phyloP scores from a whole-genome alignment of 2,888 invertebrate genomes.

The Thalpophila matura region DNA sequence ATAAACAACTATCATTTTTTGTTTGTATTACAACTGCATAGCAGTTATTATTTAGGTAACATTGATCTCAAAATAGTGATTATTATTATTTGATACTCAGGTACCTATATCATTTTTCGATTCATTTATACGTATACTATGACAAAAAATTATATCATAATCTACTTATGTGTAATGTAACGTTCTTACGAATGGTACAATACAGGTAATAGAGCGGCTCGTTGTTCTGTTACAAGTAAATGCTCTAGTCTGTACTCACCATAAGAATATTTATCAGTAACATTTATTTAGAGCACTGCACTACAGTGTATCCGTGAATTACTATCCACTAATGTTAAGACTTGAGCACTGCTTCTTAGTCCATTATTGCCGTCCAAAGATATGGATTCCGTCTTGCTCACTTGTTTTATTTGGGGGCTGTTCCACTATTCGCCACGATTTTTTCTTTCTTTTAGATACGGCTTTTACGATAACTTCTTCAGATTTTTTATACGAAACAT shows the following conservation, averaged over 20 bases:
- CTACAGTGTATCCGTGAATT: conserved; percentile 43
- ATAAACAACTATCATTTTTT: neutral
- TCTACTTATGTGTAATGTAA: too few species aligned
- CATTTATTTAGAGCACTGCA: neutral
- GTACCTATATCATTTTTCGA: neutral
- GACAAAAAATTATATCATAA: neutral
- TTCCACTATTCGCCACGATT: conserved; percentile 11
- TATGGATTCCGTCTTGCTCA: conserved; percentile 80
- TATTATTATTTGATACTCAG: neutral
- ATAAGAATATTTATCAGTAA: neutral
- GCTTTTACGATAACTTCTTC: neutral
- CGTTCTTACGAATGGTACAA: too few species aligned
- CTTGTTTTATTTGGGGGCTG: conserved; percentile 36
- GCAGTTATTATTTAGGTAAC: conserved; percentile 14
- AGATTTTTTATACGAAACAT: neutral
- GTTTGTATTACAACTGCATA: conserved; percentile 31
- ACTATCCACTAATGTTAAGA: conserved; percentile 58
- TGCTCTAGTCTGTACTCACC: too few species aligned
- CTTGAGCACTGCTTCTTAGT: conserved; percentile 76
- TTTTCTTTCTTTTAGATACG: neutral
- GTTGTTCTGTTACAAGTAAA: too few species aligned
- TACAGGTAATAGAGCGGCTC: too few species aligned
- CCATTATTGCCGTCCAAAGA: conserved; percentile 80
- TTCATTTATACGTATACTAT: neutral
- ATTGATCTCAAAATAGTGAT: conserved; percentile 32